A percentile compares a stretch with the other conserved stretches of the same genome.
Evolutionary conservation across 2,888 invertebrate genomes (phyloP).

Genomic region (Watsonalla cultraria): DNA sequence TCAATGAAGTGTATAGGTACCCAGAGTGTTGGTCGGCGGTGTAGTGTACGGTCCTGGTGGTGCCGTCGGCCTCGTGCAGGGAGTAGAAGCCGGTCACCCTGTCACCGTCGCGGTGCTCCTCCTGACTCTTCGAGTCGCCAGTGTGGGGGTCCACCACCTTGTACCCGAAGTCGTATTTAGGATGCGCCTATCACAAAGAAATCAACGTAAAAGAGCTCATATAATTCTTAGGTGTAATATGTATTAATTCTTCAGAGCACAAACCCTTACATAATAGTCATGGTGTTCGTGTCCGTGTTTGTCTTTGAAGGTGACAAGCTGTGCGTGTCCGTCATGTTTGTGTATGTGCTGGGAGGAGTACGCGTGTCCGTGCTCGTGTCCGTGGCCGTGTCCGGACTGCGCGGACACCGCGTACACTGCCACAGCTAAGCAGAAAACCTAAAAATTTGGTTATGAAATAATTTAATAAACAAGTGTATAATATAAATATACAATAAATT

Average conservation of each 20-base stretch:
- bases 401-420: neutral
- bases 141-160: constrained; percentile 37
- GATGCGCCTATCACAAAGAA: constrained; percentile 17
- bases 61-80: constrained; percentile 67
- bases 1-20: constrained; percentile 6
- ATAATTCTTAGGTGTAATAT: neutral
- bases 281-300: constrained; percentile 13
- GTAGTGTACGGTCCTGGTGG: constrained; percentile 66
- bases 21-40: constrained; percentile 61
- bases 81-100: constrained; percentile 64
- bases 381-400: constrained; percentile 26
- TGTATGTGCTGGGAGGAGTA: constrained; percentile 28
- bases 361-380: constrained; percentile 43
- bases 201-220: neutral
- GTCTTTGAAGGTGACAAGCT: constrained; percentile 5
- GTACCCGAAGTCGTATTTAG: constrained; percentile 33
- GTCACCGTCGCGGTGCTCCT: constrained; percentile 45
- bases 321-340: constrained; percentile 20
- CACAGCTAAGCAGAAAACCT: neutral
- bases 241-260: neutral
- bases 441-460: neutral
- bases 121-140: constrained; percentile 49
- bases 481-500: too few species aligned
- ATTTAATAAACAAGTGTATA: too few species aligned
- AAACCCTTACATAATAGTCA: constrained; percentile 18